phyloP scores from a whole-genome alignment of 1,140 invertebrate species.

The Hesperophylax magnus region DNA sequence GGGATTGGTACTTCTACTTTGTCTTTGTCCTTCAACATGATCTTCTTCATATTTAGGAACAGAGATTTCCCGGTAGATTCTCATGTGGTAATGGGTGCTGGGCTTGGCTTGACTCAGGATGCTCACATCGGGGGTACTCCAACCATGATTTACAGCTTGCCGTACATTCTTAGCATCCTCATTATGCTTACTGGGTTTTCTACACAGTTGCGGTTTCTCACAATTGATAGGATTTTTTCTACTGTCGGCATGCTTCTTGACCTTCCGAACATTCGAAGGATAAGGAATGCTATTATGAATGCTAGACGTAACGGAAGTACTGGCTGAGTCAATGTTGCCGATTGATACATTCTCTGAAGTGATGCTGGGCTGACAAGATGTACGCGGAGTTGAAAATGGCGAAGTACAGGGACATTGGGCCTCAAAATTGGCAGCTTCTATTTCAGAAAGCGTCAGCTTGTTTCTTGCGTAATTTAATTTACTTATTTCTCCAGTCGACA shows the following conservation, averaged over 20 bases:
- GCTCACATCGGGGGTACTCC: slow-evolving; percentile 69
- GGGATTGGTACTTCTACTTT: slow-evolving; percentile 36
- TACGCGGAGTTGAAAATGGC: slow-evolving; percentile 79
- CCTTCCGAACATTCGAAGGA: slow-evolving; percentile 63
- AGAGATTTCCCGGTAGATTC: slow-evolving; percentile 65
- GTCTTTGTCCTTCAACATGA: slow-evolving; percentile 28
- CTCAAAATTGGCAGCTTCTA: slow-evolving; percentile 78
- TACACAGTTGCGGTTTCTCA: slow-evolving; percentile 58
- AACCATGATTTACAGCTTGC: slow-evolving; percentile 63
- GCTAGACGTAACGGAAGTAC: slow-evolving; percentile 67
- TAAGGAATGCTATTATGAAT: slow-evolving; percentile 66
- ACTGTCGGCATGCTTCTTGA: slow-evolving; percentile 59
- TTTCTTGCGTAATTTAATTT: slow-evolving; percentile 61
- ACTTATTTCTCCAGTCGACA: slow-evolving; percentile 55
- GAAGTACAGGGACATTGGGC: slow-evolving; percentile 80
- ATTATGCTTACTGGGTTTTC: slow-evolving; percentile 67
- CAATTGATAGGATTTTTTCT: neutral
- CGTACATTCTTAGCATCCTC: slow-evolving; percentile 68
- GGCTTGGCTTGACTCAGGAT: slow-evolving; percentile 64
- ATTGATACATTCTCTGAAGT: slow-evolving; percentile 69
- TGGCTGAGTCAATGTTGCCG: slow-evolving; percentile 67
- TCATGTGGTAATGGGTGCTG: slow-evolving; percentile 69
- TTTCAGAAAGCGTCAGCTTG: slow-evolving; percentile 71
- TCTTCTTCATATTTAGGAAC: slow-evolving; percentile 59
- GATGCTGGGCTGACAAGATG: slow-evolving; percentile 71